Conservation (phyloP, 2,888 invertebrate species). For the Mythimna ferrago region DNA sequence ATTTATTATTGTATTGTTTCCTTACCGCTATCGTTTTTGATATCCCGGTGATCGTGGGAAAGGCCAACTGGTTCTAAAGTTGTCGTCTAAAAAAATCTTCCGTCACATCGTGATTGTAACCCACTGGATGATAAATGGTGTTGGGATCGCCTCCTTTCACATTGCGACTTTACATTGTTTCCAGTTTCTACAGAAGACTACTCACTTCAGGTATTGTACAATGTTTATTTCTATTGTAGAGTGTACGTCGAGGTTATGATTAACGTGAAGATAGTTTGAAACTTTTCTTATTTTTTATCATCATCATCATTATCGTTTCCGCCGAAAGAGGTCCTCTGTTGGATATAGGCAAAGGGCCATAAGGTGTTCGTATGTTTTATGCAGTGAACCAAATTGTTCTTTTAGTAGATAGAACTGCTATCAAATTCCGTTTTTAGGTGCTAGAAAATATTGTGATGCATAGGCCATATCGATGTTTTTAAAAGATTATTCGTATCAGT, state of each 20-base stretch:
- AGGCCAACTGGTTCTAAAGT: neutral
- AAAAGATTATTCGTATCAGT: neutral
- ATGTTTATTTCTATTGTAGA: neutral
- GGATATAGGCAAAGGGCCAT: no score
- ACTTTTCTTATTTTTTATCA: conserved; percentile 2
- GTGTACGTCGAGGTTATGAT: conserved; percentile 10
- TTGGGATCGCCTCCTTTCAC: neutral
- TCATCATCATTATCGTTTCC: no score
- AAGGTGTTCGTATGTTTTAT: no score
- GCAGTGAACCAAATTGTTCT: neutral
- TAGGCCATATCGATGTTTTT: neutral
- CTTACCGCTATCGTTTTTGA: conserved; percentile 26
- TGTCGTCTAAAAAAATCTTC: conserved; percentile 27
- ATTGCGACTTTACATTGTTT: conserved; percentile 16
- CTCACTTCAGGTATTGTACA: neutral
- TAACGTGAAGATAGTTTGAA: conserved; percentile 9
- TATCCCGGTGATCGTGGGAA: conserved; percentile 31
- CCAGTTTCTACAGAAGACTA: neutral
- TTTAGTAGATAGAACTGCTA: neutral
- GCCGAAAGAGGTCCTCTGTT: no score
- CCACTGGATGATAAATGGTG: neutral
- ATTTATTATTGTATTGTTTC: conserved; percentile 49
- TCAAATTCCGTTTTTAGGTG: no score
- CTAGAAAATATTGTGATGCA: no score
- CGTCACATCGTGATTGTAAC: conserved; percentile 13